Percentiles rank a stretch among this genome's conserved stretches.
Conservation (phyloP, 1,140 invertebrate species). For the Heliothis subflexa region DNA sequence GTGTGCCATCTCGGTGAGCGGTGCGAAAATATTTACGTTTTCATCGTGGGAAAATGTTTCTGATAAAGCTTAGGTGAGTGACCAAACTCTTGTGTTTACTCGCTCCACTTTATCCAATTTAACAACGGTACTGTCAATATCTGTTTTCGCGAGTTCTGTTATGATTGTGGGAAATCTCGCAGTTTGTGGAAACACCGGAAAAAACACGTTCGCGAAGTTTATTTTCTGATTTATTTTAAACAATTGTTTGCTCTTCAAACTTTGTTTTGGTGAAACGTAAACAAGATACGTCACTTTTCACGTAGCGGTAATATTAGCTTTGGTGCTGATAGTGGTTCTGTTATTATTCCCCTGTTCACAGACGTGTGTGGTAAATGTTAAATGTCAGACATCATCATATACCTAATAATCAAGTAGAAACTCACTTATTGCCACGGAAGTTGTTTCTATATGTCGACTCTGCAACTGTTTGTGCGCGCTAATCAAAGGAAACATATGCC, state of each 20-base stretch:
- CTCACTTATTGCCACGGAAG: slow-evolving; percentile 53
- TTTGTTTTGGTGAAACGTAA: not conserved
- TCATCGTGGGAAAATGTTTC: slow-evolving; percentile 7
- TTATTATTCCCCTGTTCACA: slow-evolving; percentile 39
- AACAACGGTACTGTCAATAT: not conserved
- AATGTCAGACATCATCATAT: slow-evolving; percentile 36
- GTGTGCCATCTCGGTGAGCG: not conserved
- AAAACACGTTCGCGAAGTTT: not conserved
- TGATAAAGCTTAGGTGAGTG: slow-evolving; percentile 32
- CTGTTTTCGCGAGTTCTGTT: not conserved
- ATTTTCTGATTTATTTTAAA: not conserved
- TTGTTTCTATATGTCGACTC: slow-evolving; percentile 50
- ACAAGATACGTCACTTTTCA: slow-evolving; percentile 9
- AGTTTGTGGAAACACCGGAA: not conserved
- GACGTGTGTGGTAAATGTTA: slow-evolving; percentile 48
- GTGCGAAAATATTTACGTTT: slow-evolving; percentile 10
- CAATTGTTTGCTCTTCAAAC: not conserved
- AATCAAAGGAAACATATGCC: slow-evolving; percentile 28
- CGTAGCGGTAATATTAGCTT: not conserved
- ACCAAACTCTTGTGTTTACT: not conserved
- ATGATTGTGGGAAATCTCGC: not conserved
- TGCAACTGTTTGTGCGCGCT: slow-evolving; percentile 32
- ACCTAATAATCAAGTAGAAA: slow-evolving; percentile 48
- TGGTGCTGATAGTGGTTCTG: not conserved
- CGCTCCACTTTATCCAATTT: not conserved